phyloP scores from a whole-genome alignment of 1,140 invertebrate species.

The Hylyphantes graminicola region DNA sequence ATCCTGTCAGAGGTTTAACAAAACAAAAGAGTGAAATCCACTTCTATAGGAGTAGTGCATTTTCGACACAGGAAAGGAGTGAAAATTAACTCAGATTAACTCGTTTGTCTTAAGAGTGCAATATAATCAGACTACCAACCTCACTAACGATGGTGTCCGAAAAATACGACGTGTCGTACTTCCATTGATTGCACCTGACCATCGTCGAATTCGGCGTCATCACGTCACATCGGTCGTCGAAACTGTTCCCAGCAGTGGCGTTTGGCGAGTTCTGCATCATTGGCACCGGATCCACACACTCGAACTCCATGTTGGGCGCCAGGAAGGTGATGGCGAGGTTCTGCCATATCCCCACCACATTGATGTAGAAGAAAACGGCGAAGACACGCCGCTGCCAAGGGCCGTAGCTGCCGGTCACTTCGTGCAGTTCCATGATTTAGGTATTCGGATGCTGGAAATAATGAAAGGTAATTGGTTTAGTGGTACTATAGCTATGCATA shows the following conservation, averaged over 20 bases:
- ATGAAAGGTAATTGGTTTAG: too few relatives aligned
- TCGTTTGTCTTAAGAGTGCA: too few relatives aligned
- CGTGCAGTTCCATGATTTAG: background rate
- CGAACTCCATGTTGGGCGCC: conserved; percentile 27
- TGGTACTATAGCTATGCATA: too few relatives aligned
- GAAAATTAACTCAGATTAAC: too few relatives aligned
- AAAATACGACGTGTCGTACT: conserved; percentile 11
- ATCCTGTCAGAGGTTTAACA: too few relatives aligned
- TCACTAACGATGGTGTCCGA: conserved; percentile 26
- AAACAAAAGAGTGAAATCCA: too few relatives aligned
- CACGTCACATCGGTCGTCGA: background rate
- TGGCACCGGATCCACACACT: background rate
- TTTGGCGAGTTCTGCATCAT: background rate
- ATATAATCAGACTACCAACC: conserved; percentile 7
- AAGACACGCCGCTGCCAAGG: conserved; percentile 31
- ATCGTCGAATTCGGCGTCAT: background rate
- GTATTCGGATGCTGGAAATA: too few relatives aligned
- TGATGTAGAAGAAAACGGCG: conserved; percentile 2
- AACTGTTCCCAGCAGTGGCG: background rate
- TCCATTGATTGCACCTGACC: conserved; percentile 16
- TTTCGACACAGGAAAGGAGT: too few relatives aligned
- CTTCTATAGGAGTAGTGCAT: too few relatives aligned
- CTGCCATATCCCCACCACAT: conserved; percentile 22
- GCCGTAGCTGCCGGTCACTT: conserved; percentile 6
- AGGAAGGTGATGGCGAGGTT: conserved; percentile 35